A percentile compares a stretch with the other conserved stretches of the same genome.
Conservation (phyloP, 2,888 invertebrate genomes). For the Dicyrtoma fusca region DNA sequence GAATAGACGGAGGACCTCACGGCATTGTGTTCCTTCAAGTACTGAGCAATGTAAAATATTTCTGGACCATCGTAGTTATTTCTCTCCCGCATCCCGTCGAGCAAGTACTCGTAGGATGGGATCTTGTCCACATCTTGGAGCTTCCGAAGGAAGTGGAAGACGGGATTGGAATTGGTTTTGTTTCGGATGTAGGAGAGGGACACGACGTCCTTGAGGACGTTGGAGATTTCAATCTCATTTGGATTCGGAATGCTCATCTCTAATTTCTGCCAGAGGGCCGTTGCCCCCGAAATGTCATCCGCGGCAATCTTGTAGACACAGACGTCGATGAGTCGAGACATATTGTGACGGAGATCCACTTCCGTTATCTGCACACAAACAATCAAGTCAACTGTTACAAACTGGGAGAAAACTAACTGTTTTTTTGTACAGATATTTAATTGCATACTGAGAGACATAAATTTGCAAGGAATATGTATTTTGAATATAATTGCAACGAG, state of each 20-base stretch:
- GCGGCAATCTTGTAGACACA: slow-evolving; percentile 29
- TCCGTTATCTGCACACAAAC: slow-evolving; percentile 19
- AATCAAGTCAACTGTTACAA: too few species aligned
- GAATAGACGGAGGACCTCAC: slow-evolving; percentile 25
- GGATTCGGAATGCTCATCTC: slow-evolving; percentile 29
- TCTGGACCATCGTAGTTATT: slow-evolving; percentile 25
- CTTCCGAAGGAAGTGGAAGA: slow-evolving; percentile 19
- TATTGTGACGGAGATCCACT: slow-evolving; percentile 31
- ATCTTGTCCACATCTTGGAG: slow-evolving; percentile 27
- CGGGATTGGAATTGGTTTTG: slow-evolving; percentile 31
- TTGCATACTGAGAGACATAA: too few species aligned
- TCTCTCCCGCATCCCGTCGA: slow-evolving; percentile 15
- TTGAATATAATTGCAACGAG: too few species aligned
- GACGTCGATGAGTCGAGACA: slow-evolving; percentile 27
- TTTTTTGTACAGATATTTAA: too few species aligned
- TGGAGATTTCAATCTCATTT: slow-evolving; percentile 11
- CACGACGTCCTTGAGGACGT: slow-evolving; percentile 25
- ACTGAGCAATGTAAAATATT: slow-evolving; percentile 34
- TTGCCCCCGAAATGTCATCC: slow-evolving; percentile 23
- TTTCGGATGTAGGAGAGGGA: slow-evolving; percentile 28
- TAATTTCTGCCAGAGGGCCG: slow-evolving; percentile 20
- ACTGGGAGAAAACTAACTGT: too few species aligned
- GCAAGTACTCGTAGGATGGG: slow-evolving; percentile 29
- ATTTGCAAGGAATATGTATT: too few species aligned
- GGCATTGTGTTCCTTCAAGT: slow-evolving; percentile 35